phyloP scores from a whole-genome alignment of 1,140 invertebrate genomes.

The Coptotermes formosanus region DNA sequence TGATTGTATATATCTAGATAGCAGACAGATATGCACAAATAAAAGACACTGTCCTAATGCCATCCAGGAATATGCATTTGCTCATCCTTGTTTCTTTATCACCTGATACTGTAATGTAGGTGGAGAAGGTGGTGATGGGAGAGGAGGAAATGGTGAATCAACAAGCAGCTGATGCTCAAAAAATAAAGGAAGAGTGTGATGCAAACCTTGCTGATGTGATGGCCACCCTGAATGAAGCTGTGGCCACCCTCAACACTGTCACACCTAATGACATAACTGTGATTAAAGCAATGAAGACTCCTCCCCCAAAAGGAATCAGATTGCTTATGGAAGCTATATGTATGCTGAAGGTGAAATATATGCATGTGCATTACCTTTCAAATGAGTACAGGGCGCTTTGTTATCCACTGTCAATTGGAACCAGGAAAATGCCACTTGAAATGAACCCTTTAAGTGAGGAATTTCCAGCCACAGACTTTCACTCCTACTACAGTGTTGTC shows the following conservation, averaged over 20 bases:
- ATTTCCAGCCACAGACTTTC: no score
- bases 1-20: no score
- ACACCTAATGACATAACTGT: conserved; percentile 90
- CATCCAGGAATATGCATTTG: no score
- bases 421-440: no score
- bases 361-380: no score
- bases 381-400: background rate
- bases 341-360: conserved; percentile 73
- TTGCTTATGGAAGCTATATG: conserved; percentile 96
- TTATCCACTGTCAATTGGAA: no score
- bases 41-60: no score
- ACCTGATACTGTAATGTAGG: conserved; percentile 28
- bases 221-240: conserved; percentile 87
- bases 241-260: conserved; percentile 86
- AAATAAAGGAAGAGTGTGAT: conserved; percentile 94
- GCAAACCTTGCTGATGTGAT: conserved; percentile 89
- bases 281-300: conserved; percentile 97
- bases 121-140: conserved; percentile 56
- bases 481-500: no score
- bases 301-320: conserved; percentile 81
- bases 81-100: no score
- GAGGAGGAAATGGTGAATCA: conserved; percentile 69
- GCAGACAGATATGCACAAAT: no score
- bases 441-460: no score
- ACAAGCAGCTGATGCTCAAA: conserved; percentile 77